phyloP scores from a whole-genome alignment of 2,888 invertebrate genomes.

The Teinopalpus imperialis region DNA sequence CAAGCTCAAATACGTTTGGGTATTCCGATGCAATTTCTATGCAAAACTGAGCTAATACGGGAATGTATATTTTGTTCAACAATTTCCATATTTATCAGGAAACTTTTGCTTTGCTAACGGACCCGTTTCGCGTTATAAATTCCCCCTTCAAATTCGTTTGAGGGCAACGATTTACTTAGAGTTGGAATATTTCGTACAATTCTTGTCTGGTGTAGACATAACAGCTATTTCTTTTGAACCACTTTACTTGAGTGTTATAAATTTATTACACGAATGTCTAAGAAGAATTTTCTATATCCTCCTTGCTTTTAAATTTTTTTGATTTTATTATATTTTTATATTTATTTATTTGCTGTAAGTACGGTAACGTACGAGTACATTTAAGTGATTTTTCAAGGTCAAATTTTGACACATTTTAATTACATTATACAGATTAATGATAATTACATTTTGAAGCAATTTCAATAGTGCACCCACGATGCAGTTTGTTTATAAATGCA shows the following conservation, averaged over 20 bases:
- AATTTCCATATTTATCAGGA: constrained; percentile 12
- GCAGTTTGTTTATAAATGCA: too few species aligned
- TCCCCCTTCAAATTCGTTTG: background rate
- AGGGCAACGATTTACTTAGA: background rate
- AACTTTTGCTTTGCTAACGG: constrained; percentile 3
- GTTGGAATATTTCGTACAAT: background rate
- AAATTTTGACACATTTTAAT: too few species aligned
- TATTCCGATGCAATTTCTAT: constrained; percentile 6
- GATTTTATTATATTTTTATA: too few species aligned
- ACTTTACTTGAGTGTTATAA: constrained; percentile 3
- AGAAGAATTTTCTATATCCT: too few species aligned
- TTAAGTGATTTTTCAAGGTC: too few species aligned
- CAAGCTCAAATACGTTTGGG: background rate
- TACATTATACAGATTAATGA: too few species aligned
- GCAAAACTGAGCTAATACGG: constrained; percentile 1
- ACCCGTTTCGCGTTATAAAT: constrained; percentile 2
- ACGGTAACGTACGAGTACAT: too few species aligned
- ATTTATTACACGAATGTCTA: background rate
- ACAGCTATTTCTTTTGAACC: background rate
- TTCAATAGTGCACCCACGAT: too few species aligned
- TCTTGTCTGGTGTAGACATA: background rate
- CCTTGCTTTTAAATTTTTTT: too few species aligned
- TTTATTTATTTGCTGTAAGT: too few species aligned
- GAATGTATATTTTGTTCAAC: background rate
- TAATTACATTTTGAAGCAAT: too few species aligned